Conservation (phyloP, 2,113 vertebrate genomes). For the Phodopus roborovskii region DNA sequence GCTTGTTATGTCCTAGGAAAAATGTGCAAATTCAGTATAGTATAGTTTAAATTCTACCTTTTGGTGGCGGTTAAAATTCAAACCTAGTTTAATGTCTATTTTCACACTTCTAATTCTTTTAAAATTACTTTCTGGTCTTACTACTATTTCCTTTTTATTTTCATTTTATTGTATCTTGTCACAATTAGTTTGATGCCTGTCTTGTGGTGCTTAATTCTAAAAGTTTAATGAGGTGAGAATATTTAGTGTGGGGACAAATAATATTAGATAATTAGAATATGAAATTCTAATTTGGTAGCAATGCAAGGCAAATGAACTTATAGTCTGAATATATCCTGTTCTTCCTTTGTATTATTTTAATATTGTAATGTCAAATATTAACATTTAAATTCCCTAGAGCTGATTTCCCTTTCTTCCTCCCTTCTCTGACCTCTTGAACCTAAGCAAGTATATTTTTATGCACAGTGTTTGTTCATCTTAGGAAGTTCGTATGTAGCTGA, state of each 20-base stretch:
- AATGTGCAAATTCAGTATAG: slow-evolving; percentile 25
- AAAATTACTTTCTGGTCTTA: background rate
- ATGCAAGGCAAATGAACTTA: slow-evolving; percentile 33
- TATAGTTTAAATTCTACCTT: slow-evolving; percentile 55
- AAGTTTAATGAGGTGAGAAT: slow-evolving; percentile 47
- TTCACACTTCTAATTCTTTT: slow-evolving; percentile 39
- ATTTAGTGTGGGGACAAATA: slow-evolving; percentile 43
- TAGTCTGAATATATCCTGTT: background rate
- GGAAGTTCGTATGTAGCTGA: background rate
- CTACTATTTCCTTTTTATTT: slow-evolving; percentile 21
- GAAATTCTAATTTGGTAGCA: slow-evolving; percentile 45
- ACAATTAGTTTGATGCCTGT: slow-evolving; percentile 29
- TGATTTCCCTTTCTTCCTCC: background rate
- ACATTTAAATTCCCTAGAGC: background rate
- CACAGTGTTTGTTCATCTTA: slow-evolving; percentile 8
- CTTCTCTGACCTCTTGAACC: slow-evolving; percentile 42
- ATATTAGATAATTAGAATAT: background rate
- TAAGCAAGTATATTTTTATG: slow-evolving; percentile 22
- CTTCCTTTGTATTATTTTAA: slow-evolving; percentile 64
- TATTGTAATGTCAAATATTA: slow-evolving; percentile 33
- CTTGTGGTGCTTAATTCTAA: slow-evolving; percentile 51
- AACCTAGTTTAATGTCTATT: slow-evolving; percentile 34
- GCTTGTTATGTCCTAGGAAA: slow-evolving; percentile 19
- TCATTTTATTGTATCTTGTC: slow-evolving; percentile 51
- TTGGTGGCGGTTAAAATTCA: slow-evolving; percentile 44